Percentiles rank a stretch among this genome's conserved stretches.
Evolutionary conservation across 2,888 invertebrate species (phyloP).

Genomic region (Drosophila diplacantha): DNA sequence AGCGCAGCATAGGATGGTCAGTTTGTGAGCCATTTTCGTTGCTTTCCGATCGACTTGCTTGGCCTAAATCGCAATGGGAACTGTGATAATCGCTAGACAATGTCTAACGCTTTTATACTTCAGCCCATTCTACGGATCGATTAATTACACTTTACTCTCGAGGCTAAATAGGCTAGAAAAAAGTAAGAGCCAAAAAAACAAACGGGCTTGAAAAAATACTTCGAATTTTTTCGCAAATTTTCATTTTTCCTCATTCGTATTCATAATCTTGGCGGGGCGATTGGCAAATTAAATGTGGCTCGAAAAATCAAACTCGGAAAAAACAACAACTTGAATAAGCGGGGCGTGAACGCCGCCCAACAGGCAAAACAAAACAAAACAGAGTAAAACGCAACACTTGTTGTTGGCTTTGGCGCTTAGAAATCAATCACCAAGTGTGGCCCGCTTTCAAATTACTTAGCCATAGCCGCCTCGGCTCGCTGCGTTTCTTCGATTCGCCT

Average conservation of each 20-base stretch:
- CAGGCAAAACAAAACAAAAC: conserved; percentile 10
- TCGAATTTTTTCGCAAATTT: conserved; percentile 65
- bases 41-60: conserved; percentile 33
- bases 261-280: conserved; percentile 28
- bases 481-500: conserved; percentile 50
- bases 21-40: conserved; percentile 42
- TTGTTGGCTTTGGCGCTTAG: conserved; percentile 36
- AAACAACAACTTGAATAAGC: conserved; percentile 40
- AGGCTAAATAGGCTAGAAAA: conserved; percentile 67
- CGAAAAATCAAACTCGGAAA: conserved; percentile 12
- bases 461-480: conserved; percentile 51
- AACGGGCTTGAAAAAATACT: conserved; percentile 38
- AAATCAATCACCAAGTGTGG: conserved; percentile 70
- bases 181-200: conserved; percentile 33
- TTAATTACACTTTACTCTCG: conserved; percentile 40
- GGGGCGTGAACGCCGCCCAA: conserved; percentile 54
- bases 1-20: conserved; percentile 46
- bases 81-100: conserved; percentile 46
- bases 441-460: conserved; percentile 62
- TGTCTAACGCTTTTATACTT: conserved; percentile 47
- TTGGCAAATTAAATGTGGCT: conserved; percentile 60
- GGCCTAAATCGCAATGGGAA: conserved; percentile 40
- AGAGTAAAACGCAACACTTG: conserved; percentile 42
- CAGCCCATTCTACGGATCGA: conserved; percentile 43
- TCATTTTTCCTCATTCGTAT: conserved; percentile 58